Conservation (phyloP, 2,888 invertebrate species). For the Eupsilia transversa region DNA sequence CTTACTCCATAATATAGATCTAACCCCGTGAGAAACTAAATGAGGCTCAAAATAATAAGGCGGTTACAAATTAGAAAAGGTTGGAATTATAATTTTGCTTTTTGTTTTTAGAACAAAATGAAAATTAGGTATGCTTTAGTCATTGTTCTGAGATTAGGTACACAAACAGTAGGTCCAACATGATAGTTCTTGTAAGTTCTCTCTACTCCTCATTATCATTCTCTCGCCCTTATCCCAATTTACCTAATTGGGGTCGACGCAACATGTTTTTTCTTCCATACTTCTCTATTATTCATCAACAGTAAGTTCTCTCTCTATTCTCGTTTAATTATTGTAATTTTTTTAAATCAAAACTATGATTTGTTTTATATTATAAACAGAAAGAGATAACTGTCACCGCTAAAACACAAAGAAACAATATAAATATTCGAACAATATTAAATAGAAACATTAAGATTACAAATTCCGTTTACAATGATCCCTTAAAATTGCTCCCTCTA, state of each 20-base stretch:
- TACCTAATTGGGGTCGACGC: not conserved
- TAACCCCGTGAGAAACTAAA: conserved; percentile 72
- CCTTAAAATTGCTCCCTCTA: conserved; percentile 80
- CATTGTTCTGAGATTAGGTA: too few relatives aligned
- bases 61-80: not conserved
- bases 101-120: not conserved
- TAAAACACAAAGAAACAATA: not conserved
- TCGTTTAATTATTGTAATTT: not conserved
- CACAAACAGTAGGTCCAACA: too few relatives aligned
- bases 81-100: not conserved
- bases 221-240: too few relatives aligned
- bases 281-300: not conserved
- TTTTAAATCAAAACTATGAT: too few relatives aligned
- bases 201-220: too few relatives aligned
- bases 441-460: conserved; percentile 80
- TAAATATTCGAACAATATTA: conserved; percentile 51
- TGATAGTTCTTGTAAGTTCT: not conserved
- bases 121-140: too few relatives aligned
- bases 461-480: conserved; percentile 77
- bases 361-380: not conserved
- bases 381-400: too few relatives aligned
- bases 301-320: not conserved
- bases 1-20: conserved; percentile 67
- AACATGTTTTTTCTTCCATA: not conserved
- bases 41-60: conserved; percentile 4